Evolutionary conservation across 2,113 vertebrate genomes (phyloP), one percentile per base, ranked within the genome.

Genomic region (Pseudorhombus dupliciocellatus): DNA sequence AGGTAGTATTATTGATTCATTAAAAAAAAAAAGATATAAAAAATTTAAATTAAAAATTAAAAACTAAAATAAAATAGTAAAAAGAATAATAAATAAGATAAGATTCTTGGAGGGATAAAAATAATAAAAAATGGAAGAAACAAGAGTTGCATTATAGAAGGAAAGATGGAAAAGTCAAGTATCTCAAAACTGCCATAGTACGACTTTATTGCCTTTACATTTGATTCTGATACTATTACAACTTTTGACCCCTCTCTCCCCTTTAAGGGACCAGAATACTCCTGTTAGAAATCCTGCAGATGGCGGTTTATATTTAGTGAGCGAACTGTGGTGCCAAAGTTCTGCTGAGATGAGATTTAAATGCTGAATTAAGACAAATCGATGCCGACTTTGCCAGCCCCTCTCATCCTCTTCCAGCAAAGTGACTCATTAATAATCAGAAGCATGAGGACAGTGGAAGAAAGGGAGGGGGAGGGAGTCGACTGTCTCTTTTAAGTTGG

Each of bases 371-470:
- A n/a, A 21, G 50, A 52, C 52, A 56, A 56, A 56, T 30, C 30
- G 26, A 30, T 30, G 54, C 26, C 14, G n/a, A 18, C 42, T 46
- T 18, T 18, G 14, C 42, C 42, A 16, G 0, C 18, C 20, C 21
- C 30, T 57, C 57, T 21, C 30, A 52, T 52, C 20, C 4, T 5
- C 21, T 58, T 59, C 70, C 70, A 54, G 58, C 48, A 10, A 16
- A 5, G n/a, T 21, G 18, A 54, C 28, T 61, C n/a, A 28, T 54
- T 16, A 37, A 73, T 60, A 75, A 75, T 75, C 42, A 70, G 60
- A 60, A 55, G 60, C 61, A 51, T 5, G 48, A 62, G 31, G 57
- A 64, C 58, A 55, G 25, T 22, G 66, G 7, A 22, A 70, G 55
- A 58, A 67, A 48, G 2, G n/a, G 2, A 28, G 5, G 5, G 5